Conservation (phyloP, 2,797 vertebrate species). For the Microhierax caerulescens region DNA sequence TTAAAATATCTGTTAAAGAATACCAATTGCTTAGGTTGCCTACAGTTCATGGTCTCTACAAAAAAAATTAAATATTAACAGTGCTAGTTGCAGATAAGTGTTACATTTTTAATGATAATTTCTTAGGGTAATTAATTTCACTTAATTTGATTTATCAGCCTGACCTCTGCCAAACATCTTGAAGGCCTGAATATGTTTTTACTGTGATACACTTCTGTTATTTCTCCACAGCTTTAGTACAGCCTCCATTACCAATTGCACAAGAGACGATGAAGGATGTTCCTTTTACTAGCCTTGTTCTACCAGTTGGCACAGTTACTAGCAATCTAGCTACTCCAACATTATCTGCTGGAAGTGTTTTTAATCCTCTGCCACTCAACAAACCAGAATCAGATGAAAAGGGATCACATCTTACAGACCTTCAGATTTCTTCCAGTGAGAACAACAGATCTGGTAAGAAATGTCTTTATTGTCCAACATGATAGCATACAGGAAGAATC, state of each 20-base stretch:
- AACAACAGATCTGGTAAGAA: constrained; percentile 76
- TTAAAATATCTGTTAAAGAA: background rate
- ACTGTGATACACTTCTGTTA: background rate
- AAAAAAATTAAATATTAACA: background rate
- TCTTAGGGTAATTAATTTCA: background rate
- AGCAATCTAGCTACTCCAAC: constrained; percentile 71
- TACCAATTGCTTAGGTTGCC: background rate
- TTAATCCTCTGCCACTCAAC: constrained; percentile 83
- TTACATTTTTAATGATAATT: too few relatives aligned
- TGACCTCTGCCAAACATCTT: background rate
- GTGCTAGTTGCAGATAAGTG: background rate
- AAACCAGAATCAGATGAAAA: constrained; percentile 78
- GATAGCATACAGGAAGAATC: fast-evolving
- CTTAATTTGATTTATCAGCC: background rate
- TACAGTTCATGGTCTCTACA: background rate
- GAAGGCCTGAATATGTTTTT: background rate
- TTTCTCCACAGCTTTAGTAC: constrained; percentile 84
- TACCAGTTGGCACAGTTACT: constrained; percentile 81
- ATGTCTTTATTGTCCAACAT: background rate
- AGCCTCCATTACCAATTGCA: constrained; percentile 82
- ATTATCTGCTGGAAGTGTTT: constrained; percentile 84
- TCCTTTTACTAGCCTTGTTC: constrained; percentile 85
- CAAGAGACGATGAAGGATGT: constrained; percentile 91
- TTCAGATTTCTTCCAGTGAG: constrained; percentile 76
- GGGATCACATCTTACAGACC: constrained; percentile 73